A percentile compares a stretch with the other conserved stretches of the same genome.
These are phyloP conservation scores for Zeugodacus cucurbitae DNA, from an alignment of 1,140 invertebrate genomes.

Conservation along the genomic window DNA sequence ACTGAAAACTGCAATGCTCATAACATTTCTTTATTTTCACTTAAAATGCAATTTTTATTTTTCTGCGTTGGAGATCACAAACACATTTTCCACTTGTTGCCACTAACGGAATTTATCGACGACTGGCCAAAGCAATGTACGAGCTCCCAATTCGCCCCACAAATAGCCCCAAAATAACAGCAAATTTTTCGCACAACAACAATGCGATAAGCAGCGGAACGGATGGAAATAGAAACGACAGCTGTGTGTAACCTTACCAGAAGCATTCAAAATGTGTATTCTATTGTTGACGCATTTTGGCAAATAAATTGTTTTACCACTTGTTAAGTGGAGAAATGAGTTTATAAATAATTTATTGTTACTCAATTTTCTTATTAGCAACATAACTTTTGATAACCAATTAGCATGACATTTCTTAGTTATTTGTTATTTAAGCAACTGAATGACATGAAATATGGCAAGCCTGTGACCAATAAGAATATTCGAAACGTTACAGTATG, in stretches of 20 bases:
- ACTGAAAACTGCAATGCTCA: background rate
- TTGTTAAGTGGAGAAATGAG: background rate
- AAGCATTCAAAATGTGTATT: background rate
- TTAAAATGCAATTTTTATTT: background rate
- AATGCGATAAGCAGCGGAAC: background rate
- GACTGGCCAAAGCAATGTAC: background rate
- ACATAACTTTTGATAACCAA: too few relatives aligned
- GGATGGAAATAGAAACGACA: background rate
- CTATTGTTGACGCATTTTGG: background rate
- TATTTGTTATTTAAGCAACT: too few relatives aligned
- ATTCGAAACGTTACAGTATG: too few relatives aligned
- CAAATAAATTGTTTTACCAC: background rate
- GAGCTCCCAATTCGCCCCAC: conserved; percentile 15
- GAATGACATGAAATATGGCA: too few relatives aligned
- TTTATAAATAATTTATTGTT: too few relatives aligned
- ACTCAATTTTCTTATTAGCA: too few relatives aligned
- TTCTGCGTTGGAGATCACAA: background rate
- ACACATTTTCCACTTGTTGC: conserved; percentile 28
- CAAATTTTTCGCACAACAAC: background rate
- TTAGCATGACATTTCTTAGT: too few relatives aligned
- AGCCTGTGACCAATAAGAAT: too few relatives aligned
- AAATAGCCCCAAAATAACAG: conserved; percentile 6
- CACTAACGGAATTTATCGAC: conserved; percentile 35
- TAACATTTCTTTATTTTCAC: background rate
- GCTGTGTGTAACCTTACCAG: background rate